These are phyloP conservation scores for Epinotia demarniana DNA, from an alignment of 2,888 invertebrate genomes.

Conservation along the genomic window DNA sequence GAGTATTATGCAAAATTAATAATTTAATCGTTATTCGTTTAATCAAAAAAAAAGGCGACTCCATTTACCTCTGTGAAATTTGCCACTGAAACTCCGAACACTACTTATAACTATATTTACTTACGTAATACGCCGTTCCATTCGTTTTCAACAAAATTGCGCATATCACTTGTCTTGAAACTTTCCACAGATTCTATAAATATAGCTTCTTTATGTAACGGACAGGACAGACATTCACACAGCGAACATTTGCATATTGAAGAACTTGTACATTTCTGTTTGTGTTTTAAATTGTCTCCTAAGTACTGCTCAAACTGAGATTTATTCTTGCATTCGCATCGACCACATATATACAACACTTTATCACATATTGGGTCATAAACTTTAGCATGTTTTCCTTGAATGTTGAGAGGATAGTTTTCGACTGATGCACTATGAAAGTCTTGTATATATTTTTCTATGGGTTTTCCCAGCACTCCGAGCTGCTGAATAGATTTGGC, in stretches of 20 bases:
- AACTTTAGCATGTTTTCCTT: background rate
- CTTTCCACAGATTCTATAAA: conserved; percentile 15
- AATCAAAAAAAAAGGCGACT: too few relatives aligned
- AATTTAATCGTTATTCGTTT: too few relatives aligned
- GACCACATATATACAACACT: background rate
- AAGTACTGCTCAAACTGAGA: background rate
- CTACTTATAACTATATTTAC: background rate
- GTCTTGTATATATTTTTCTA: background rate
- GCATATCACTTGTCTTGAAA: conserved; percentile 50
- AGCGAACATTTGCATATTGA: conserved; percentile 51
- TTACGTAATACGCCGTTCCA: conserved; percentile 1
- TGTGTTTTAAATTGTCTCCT: background rate
- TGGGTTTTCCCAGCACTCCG: background rate
- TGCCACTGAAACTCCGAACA: too few relatives aligned
- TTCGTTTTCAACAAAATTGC: conserved; percentile 39
- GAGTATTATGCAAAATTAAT: too few relatives aligned
- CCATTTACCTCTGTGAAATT: too few relatives aligned
- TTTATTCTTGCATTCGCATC: background rate
- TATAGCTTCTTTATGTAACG: conserved; percentile 27
- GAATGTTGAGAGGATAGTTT: background rate
- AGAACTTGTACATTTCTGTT: background rate
- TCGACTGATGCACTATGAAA: background rate
- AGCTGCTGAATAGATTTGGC: background rate
- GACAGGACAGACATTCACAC: conserved; percentile 54
- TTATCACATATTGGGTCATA: conserved; percentile 13